Conservation (phyloP, 2,113 vertebrate genomes). For the Leptodactylus fuscus region DNA sequence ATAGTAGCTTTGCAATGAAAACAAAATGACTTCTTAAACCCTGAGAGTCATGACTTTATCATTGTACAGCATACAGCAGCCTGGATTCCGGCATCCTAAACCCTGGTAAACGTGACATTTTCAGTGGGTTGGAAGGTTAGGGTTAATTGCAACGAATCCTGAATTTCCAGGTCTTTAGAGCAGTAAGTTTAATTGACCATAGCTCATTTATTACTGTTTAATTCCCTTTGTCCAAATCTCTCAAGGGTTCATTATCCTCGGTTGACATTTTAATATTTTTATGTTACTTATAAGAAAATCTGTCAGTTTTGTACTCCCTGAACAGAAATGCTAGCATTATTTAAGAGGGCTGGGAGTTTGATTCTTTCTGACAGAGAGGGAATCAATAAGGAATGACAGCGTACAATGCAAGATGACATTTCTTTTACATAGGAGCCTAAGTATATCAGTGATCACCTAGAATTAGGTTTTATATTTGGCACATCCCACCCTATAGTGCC, state of each 20-base stretch:
- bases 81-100: too few relatives aligned
- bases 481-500: not conserved
- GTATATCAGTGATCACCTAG: not conserved
- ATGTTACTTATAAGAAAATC: not conserved
- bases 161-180: not conserved
- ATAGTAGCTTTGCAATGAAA: too few relatives aligned
- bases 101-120: not conserved
- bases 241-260: slow-evolving; percentile 1
- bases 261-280: slow-evolving; percentile 6
- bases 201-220: not conserved
- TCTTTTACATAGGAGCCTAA: not conserved
- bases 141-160: not conserved
- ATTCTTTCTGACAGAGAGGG: not conserved
- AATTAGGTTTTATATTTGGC: not conserved
- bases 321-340: not conserved
- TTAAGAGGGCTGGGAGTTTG: not conserved
- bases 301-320: not conserved
- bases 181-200: not conserved
- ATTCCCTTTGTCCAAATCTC: not conserved
- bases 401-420: not conserved
- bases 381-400: slow-evolving; percentile 15
- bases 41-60: too few relatives aligned
- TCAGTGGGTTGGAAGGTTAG: not conserved
- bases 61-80: too few relatives aligned
- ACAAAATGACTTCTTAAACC: too few relatives aligned